Evolutionary conservation across 2,113 vertebrate species (phyloP).

Genomic region (Coryphaenoides rupestris): DNA sequence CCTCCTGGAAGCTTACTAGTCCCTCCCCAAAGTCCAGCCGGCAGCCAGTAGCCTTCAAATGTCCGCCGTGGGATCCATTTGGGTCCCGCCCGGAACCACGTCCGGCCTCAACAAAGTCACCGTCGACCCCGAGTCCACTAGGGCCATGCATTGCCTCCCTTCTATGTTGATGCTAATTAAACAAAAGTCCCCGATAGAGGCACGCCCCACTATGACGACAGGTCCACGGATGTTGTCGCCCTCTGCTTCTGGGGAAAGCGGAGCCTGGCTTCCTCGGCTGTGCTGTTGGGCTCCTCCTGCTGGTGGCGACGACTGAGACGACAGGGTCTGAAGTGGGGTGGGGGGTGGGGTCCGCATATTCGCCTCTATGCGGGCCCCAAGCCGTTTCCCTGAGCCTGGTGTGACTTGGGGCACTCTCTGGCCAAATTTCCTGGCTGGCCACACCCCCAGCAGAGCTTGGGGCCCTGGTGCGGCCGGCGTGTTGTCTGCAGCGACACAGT

Average conservation of each 20-base stretch:
- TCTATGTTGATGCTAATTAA: background rate
- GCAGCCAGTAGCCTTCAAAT: too few species aligned
- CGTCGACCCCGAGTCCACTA: background rate
- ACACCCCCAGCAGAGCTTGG: too few species aligned
- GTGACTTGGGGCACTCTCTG: too few species aligned
- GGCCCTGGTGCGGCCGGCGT: too few species aligned
- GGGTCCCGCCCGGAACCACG: background rate
- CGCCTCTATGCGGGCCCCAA: too few species aligned
- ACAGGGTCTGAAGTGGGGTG: too few species aligned
- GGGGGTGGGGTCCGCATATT: too few species aligned
- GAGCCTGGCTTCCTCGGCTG: background rate
- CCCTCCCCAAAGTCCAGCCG: too few species aligned
- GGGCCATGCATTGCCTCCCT: background rate
- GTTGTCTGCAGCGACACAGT: too few species aligned
- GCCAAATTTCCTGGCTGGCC: too few species aligned
- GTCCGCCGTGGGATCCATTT: background rate
- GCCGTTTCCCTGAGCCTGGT: too few species aligned
- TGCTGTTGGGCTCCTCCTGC: background rate
- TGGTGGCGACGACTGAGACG: too few species aligned
- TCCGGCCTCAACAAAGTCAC: background rate
- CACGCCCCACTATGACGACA: background rate
- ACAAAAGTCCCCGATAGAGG: background rate
- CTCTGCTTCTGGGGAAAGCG: conserved; percentile 7
- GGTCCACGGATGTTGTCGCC: background rate
- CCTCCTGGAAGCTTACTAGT: background rate